Conservation (phyloP, 2,888 invertebrate genomes). For the Lomographa bimaculata region DNA sequence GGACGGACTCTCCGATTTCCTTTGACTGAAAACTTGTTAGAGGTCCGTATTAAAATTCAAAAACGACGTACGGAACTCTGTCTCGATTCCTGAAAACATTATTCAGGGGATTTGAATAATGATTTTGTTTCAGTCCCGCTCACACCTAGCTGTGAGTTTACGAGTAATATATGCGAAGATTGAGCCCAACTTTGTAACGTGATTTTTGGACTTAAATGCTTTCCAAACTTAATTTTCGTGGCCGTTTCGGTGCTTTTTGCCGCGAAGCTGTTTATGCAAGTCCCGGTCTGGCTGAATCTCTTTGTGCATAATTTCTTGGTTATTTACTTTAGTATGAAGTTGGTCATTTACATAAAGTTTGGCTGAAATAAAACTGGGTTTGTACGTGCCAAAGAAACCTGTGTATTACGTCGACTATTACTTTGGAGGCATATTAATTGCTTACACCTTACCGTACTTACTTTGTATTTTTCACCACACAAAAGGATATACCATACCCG, state of each 20-base stretch:
- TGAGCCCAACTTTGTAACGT: constrained; percentile 66
- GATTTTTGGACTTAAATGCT: constrained; percentile 81
- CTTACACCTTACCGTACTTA: no score
- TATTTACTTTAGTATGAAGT: constrained; percentile 23
- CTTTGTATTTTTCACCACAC: no score
- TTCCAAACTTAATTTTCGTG: constrained; percentile 71
- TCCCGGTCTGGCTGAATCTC: constrained; percentile 23
- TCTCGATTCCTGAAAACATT: constrained; percentile 80
- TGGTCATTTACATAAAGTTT: constrained; percentile 21
- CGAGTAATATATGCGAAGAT: constrained; percentile 81
- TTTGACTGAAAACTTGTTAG: constrained; percentile 83
- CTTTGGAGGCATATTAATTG: no score
- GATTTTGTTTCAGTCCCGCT: constrained; percentile 76
- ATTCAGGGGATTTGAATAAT: constrained; percentile 82
- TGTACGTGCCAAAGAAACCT: neutral
- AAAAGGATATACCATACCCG: no score
- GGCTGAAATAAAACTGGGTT: no score
- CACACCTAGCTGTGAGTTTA: constrained; percentile 64
- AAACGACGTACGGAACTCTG: constrained; percentile 78
- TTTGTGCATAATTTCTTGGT: constrained; percentile 36
- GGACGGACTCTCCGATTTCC: constrained; percentile 65
- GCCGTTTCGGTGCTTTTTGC: constrained; percentile 49
- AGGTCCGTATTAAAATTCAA: constrained; percentile 82
- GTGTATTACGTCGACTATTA: neutral
- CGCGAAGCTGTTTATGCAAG: constrained; percentile 54